Conservation (phyloP, 2,888 invertebrate genomes). For the Polyommatus iphigenia region DNA sequence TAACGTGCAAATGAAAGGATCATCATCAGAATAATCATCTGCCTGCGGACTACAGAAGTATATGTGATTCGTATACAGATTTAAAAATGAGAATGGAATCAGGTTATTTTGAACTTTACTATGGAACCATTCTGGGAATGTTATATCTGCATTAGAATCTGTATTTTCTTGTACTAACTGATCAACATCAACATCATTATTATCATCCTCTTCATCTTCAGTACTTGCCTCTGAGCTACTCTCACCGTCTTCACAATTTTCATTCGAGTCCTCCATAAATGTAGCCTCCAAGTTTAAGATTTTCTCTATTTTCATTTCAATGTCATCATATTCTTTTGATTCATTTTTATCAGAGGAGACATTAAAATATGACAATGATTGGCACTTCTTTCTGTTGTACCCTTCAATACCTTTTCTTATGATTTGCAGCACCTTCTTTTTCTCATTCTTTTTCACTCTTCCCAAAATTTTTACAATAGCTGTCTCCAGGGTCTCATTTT, state of each 20-base stretch:
- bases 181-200: slow-evolving; percentile 41
- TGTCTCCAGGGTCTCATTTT: slow-evolving; percentile 84
- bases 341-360: slow-evolving; percentile 46
- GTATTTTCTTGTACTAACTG: neutral
- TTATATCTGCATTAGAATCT: slow-evolving; percentile 32
- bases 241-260: slow-evolving; percentile 43
- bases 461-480: slow-evolving; percentile 85
- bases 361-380: slow-evolving; percentile 80
- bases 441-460: slow-evolving; percentile 78
- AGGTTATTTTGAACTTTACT: slow-evolving; percentile 80
- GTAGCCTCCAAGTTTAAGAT: slow-evolving; percentile 41
- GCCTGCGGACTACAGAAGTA: slow-evolving; percentile 86
- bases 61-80: slow-evolving; percentile 82
- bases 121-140: slow-evolving; percentile 80
- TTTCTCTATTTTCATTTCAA: slow-evolving; percentile 41
- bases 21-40: slow-evolving; percentile 82
- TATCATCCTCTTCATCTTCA: slow-evolving; percentile 39
- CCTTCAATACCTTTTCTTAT: slow-evolving; percentile 83
- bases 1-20: slow-evolving; percentile 81
- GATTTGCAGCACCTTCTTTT: slow-evolving; percentile 75
- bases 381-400: slow-evolving; percentile 81
- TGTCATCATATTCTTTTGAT: slow-evolving; percentile 30
- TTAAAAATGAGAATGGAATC: slow-evolving; percentile 84
- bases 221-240: slow-evolving; percentile 36
- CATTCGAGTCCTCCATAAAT: slow-evolving; percentile 30